These are phyloP conservation scores for Hermetia illucens DNA, from an alignment of 1,140 invertebrate species.

Conservation along the genomic window DNA sequence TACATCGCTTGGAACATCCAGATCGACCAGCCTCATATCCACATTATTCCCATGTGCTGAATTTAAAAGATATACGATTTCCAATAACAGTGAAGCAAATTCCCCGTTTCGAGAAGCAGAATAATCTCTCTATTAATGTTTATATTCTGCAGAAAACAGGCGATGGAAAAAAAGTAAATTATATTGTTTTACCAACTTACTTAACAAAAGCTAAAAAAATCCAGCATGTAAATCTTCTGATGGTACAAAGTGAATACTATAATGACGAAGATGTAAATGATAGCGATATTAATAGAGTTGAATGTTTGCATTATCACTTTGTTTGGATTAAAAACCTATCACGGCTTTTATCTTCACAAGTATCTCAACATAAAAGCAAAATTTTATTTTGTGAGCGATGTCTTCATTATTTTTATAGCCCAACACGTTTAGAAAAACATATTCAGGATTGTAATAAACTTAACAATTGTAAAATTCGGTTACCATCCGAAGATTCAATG, in stretches of 20 bases:
- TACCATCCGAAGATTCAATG: slow-evolving; percentile 10
- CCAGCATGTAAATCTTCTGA: slow-evolving; percentile 6
- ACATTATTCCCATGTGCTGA: no score
- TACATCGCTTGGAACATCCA: no score
- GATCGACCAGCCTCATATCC: no score
- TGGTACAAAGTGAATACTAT: no score
- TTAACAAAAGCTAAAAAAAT: neutral
- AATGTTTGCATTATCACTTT: slow-evolving; percentile 7
- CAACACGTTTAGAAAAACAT: slow-evolving; percentile 12
- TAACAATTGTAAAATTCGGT: slow-evolving; percentile 10
- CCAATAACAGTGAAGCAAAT: no score
- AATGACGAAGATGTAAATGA: no score
- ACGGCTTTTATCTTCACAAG: slow-evolving; percentile 12
- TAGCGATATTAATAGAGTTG: no score
- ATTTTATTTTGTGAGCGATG: slow-evolving; percentile 16
- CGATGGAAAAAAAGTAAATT: no score
- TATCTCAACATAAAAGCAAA: slow-evolving; percentile 10
- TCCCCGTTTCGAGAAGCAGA: no score
- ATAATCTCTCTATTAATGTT: no score
- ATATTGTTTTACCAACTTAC: slow-evolving; percentile 3
- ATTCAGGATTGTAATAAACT: slow-evolving; percentile 8
- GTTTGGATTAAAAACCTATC: slow-evolving; percentile 9
- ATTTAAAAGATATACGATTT: no score
- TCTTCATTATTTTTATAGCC: slow-evolving; percentile 11
- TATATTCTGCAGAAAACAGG: no score